Percentiles rank a stretch among this genome's conserved stretches.
phyloP scores from a whole-genome alignment of 2,888 invertebrate genomes.

The Sesia bembeciformis region DNA sequence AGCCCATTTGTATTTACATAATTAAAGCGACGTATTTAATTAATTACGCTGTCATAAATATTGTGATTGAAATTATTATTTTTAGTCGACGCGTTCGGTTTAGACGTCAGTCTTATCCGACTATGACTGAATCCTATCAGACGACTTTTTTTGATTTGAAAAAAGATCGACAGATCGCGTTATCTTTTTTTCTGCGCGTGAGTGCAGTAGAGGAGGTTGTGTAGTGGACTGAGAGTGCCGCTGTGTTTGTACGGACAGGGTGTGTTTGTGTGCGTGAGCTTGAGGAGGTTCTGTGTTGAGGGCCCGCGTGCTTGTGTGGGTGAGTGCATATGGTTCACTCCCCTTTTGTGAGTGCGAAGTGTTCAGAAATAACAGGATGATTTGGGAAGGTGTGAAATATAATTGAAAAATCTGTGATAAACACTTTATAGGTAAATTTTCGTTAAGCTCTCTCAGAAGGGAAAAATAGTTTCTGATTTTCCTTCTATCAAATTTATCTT shows the following conservation, averaged over 20 bases:
- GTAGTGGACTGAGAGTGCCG: conserved; percentile 68
- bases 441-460: too few relatives aligned
- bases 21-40: conserved; percentile 68
- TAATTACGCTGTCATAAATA: conserved; percentile 66
- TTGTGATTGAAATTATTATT: conserved; percentile 46
- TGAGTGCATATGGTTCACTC: conserved; percentile 61
- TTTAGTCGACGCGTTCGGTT: conserved; percentile 52
- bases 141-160: conserved; percentile 57
- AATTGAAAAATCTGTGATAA: too few relatives aligned
- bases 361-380: conserved; percentile 5
- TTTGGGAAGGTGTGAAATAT: neutral
- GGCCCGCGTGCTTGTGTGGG: conserved; percentile 43
- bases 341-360: conserved; percentile 50
- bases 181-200: conserved; percentile 72
- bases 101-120: conserved; percentile 56
- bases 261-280: conserved; percentile 31
- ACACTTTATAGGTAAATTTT: too few relatives aligned
- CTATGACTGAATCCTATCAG: conserved; percentile 53
- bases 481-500: too few relatives aligned
- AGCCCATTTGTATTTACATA: conserved; percentile 68
- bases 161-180: conserved; percentile 72
- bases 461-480: too few relatives aligned
- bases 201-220: conserved; percentile 73
- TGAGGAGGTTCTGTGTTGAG: conserved; percentile 49
- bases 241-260: conserved; percentile 61